Evolutionary conservation across 2,888 invertebrate species (phyloP), one percentile per base, ranked within the genome.

Genomic region (Creontiades dilutus): DNA sequence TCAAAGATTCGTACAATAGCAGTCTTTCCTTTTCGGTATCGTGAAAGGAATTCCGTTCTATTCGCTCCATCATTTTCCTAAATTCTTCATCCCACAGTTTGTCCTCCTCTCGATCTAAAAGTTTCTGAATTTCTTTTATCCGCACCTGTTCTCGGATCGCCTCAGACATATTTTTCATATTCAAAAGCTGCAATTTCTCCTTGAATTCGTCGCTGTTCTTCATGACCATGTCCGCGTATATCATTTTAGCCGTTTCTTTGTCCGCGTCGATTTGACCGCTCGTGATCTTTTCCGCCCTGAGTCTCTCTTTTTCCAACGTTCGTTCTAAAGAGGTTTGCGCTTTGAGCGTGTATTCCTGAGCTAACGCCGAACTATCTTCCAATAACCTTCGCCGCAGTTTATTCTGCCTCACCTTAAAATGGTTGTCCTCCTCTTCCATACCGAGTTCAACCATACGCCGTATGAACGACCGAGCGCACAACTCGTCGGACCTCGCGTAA

Each of bases 391-490:
- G 46, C 57, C 80, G 85, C 14, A 91, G 57, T 55, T 82, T 85
- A 55, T 91, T 91, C 47, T 90, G 76, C 81, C 89, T 91, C 52
- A 28, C 28, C 12, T 86, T 76, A 12, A 91, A 61, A 57, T 90
- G 89, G n/a, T 90, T 80, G 13, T 90, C 90, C 4, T 55, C 89
- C 46, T 48, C 52, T 57, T 81, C 57, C 27, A 91, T 46, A 12
- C 89, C 91, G 1, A 82, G 82, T 27, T 82, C 82, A 23, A 48
- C 82, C 47, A 47, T 47, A 4, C 82, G 2, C 5, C 19, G 13
- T 11, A 52, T 52, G 19, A 52, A n/a, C 13, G 82, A 19, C 2
- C 52, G 82, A 52, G 52, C 13, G 13, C n/a, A 23, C 0, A 52
- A 9, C 23, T 47, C 48, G 14, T 82, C 82, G 23, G 23, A 82